These are phyloP conservation scores for Philhelius pedissequus DNA, from an alignment of 2,888 invertebrate species.

Conservation along the genomic window DNA sequence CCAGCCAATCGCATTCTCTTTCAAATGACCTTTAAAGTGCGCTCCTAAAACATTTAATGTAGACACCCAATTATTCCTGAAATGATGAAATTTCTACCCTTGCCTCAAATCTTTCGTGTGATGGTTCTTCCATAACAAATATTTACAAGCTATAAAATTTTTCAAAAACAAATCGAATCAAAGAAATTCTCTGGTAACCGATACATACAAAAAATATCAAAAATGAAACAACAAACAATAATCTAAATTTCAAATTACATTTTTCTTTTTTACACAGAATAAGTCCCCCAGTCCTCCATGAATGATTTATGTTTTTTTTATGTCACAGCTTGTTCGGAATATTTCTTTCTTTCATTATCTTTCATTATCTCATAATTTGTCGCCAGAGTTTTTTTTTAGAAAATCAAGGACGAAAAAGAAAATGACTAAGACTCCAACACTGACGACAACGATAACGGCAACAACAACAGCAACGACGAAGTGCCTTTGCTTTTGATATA, in stretches of 20 bases:
- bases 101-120: background rate
- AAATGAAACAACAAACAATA: background rate
- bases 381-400: background rate
- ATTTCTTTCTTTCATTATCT: constrained; percentile 13
- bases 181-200: background rate
- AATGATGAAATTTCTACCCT: background rate
- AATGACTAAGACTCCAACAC: background rate
- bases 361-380: constrained; percentile 31
- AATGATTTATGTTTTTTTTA: background rate
- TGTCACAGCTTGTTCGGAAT: constrained; percentile 1
- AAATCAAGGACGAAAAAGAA: constrained; percentile 13
- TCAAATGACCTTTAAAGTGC: too few species aligned
- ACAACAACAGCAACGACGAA: background rate
- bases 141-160: background rate
- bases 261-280: background rate
- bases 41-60: too few species aligned
- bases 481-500: constrained; percentile 9
- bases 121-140: background rate
- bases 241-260: background rate
- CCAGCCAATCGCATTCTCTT: too few species aligned
- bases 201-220: background rate
- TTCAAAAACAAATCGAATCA: background rate
- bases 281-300: background rate
- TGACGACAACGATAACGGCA: background rate
- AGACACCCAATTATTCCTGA: background rate